Percentiles rank a stretch among this genome's conserved stretches.
Evolutionary conservation across 1,140 invertebrate genomes (phyloP).

Genomic region (Oncopodura yosiiana): DNA sequence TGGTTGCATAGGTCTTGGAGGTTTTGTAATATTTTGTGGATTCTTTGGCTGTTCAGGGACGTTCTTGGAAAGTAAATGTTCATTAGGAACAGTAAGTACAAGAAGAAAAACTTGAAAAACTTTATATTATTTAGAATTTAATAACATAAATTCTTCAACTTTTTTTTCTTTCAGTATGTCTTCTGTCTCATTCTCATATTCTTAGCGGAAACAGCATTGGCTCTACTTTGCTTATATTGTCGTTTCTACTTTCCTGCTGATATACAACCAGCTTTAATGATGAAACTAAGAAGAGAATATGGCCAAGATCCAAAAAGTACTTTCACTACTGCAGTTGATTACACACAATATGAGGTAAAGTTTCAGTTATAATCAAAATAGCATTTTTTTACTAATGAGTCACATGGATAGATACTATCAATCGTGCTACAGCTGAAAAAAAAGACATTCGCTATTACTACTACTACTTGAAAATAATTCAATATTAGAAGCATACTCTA

Average conservation of each 20-base stretch:
- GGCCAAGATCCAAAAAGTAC: constrained; percentile 40
- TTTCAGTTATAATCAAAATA: too few relatives aligned
- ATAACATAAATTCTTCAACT: background rate
- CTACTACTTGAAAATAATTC: too few relatives aligned
- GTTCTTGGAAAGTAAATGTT: constrained; percentile 44
- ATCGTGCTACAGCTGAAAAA: too few relatives aligned
- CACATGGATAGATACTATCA: too few relatives aligned
- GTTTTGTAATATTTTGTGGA: constrained; percentile 44
- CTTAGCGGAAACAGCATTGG: constrained; percentile 32
- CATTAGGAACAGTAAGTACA: constrained; percentile 45
- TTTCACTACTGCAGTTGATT: constrained; percentile 46
- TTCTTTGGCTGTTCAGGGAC: constrained; percentile 48
- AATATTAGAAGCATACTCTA: too few relatives aligned
- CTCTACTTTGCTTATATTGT: constrained; percentile 35
- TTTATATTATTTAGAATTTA: background rate
- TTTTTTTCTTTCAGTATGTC: constrained; percentile 43
- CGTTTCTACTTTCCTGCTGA: constrained; percentile 41
- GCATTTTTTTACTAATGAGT: too few relatives aligned
- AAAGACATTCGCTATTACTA: too few relatives aligned
- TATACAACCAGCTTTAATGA: constrained; percentile 40
- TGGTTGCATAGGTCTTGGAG: constrained; percentile 43
- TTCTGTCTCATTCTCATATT: constrained; percentile 44
- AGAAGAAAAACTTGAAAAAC: too few relatives aligned
- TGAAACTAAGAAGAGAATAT: constrained; percentile 41
- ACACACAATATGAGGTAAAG: constrained; percentile 46